Base-by-base conservation (phyloP, 1,140 invertebrate species). In the Lepeophtheirus salmonis region DNA sequence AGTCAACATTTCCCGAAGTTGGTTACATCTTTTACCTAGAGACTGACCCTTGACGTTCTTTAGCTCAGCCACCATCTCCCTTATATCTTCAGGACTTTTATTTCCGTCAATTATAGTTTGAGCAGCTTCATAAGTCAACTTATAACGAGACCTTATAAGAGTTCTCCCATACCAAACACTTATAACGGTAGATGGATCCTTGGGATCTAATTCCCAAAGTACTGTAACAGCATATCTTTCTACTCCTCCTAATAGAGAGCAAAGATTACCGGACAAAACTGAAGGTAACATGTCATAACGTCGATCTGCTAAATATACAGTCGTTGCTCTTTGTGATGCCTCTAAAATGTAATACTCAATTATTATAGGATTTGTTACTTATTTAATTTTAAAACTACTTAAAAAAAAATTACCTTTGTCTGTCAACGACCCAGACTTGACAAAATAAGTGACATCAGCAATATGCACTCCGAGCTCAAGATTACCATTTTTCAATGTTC, bases 281-380 rank as follows among this genome's bases (percentile, higher is more conserved):
- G 70, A 69, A 24, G 75, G 75, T 3, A 76, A 69, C 75, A 76
- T 76, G 65, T 76, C 75, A 61, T 74, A 75, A 57, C 75, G 69
- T 67, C 74, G 60, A 62, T 67, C 67, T 3, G 65, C 71, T 18
- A 76, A 65, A 64, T 76, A 76, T 14, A 76, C 72, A 66, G 73
- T 75, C 18, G 74, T 76, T 4, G 71, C 70, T 60, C 74, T 62
- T 1, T 63, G 55, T 41, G 66, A 55, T n/a, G 75, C 75, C 61
- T 70, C 68, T 41, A 65, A 62, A 61, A 41, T n/a, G n/a, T n/a
- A n/a, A n/a, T n/a, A n/a, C n/a, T n/a, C n/a, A n/a, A n/a, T n/a
- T 56, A n/a, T 41, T 41, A n/a, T 10, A n/a, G n/a, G n/a, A n/a
- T 6, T 41, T 41, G 30, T n/a, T 10, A 41, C 6, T 10, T 41